Percentiles rank a stretch among this genome's conserved stretches.
These are phyloP conservation scores for Falcaria lacertinaria DNA, from an alignment of 2,888 invertebrate species.

Conservation along the genomic window DNA sequence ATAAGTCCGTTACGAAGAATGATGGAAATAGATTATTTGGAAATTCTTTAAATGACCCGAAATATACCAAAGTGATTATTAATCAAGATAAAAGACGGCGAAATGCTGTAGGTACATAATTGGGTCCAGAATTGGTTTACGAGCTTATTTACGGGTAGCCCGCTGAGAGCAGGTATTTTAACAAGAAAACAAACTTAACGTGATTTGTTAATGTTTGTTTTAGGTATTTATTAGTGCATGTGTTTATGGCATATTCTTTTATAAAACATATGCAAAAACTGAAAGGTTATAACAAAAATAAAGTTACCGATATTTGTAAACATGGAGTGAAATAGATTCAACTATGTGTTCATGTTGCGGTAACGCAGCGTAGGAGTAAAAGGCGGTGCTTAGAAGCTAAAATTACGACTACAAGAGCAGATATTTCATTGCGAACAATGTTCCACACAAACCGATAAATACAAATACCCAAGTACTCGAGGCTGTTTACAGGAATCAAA, in stretches of 20 bases:
- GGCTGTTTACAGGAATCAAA: slow-evolving; percentile 51
- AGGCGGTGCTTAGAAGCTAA: too few species aligned
- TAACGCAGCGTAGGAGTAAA: too few species aligned
- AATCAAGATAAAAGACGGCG: slow-evolving; percentile 61
- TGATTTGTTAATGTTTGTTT: slow-evolving; percentile 56
- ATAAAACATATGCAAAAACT: slow-evolving; percentile 2
- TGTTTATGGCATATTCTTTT: slow-evolving; percentile 47
- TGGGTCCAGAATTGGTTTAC: slow-evolving; percentile 56
- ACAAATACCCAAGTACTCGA: slow-evolving; percentile 5
- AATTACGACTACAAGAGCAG: too few species aligned
- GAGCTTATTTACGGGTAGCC: slow-evolving; percentile 61
- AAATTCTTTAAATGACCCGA: slow-evolving; percentile 28
- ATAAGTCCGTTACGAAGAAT: slow-evolving; percentile 10
- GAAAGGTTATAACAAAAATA: too few species aligned
- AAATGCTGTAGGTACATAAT: slow-evolving; percentile 57
- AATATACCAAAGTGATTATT: slow-evolving; percentile 41
- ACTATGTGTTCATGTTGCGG: too few species aligned
- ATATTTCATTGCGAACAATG: too few species aligned
- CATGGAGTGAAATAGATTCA: too few species aligned
- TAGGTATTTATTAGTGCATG: slow-evolving; percentile 38
- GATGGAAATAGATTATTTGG: slow-evolving; percentile 13
- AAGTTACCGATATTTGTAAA: too few species aligned
- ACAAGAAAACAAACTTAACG: slow-evolving; percentile 46
- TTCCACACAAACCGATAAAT: neutral
- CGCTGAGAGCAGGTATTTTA: slow-evolving; percentile 45